Base-by-base conservation (phyloP, 2,797 vertebrate genomes). In the Danio choprae region DNA sequence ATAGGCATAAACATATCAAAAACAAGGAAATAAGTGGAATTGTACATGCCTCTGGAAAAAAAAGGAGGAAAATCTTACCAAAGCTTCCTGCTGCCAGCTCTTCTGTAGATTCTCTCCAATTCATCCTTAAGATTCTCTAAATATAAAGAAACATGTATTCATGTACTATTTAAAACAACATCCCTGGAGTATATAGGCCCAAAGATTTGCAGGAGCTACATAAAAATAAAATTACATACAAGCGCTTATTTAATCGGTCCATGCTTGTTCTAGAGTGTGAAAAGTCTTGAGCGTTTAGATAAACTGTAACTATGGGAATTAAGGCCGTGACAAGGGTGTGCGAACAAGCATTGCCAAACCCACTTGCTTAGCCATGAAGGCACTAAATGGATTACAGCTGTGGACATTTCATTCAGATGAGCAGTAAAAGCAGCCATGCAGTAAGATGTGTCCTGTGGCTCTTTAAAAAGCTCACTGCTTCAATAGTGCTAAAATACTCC, bases 81-180 rank as follows among this genome's bases (percentile, higher is more conserved):
- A 92, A 98, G 96, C 81, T 99, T 99, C 86, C 93, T 95, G 94
- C 95, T 98, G 82, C 98, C 98, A 38, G 98, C 97, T 92, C 92
- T 94, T 89, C 96, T 95, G 88, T 99, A 99, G 92, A 99, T 93
- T 87, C 96, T 95, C 91, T 99, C 97, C 88, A 99, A 90, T 81
- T 97, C 96, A 55, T 97, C 96, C 86, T 90, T 94, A 87, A 98
- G 88, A 70, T 91, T 92, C 92, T 96, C 98, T 95, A 88, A 11
- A 90, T 88, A 84, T 86, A 50, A 36, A 83, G 6, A 58, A 2
- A 16, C 3, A 0, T 1, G 55, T 60, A 55, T 62, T 43, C 6
- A 68, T 59, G 12, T 6, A 29, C 40, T n/a, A 9, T 46, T 8
- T 29, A 36, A 59, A 16, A 55, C 56, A 41, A 41, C 55, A 62